Evolutionary conservation across 2,113 vertebrate species (phyloP), one percentile per base, ranked within the genome.

Genomic region (Rhabdomys dilectus): DNA sequence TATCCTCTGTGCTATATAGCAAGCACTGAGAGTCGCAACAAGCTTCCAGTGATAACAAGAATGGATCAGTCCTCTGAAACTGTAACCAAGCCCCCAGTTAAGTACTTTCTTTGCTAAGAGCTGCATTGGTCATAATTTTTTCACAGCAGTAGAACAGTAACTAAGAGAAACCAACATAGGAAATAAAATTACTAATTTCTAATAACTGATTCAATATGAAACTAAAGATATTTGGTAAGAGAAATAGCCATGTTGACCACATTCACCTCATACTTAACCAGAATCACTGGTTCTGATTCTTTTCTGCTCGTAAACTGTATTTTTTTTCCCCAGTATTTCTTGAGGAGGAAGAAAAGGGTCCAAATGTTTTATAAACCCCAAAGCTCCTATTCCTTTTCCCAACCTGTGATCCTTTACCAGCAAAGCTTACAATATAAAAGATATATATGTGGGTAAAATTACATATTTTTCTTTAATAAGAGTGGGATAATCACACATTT

Each of bases 391-490:
- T 89, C 88, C 21, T 45, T 88, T 88, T 58, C 24, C 77, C 60
- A 91, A 8, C 11, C 64, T 77, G 31, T 58, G 12, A 80, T 91
- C 58, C 90, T 94, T 92, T 82, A 77, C 58, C 60, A 70, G 8
- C 36, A 96, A 84, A 70, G 34, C 60, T 78, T 76, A 19, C 53
- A 26, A 70, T 96, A 2, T 87, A 91, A 92, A 95, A 82, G 36
- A 80, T 68, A 15, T 77, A 91, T 73, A 92, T 73, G 17, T 91
- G 22, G 26, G 87, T 94, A 60, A 88, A 72, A 76, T 70, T 77
- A 31, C 42, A 48, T 91, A 76, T 95, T 21, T 96, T 88, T 21
- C 88, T n/a, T 76, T 88, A 51, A 58, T 95, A 92, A 66, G 81
- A 88, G 31, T 87, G 64, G 5, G 62, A 13, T 36, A 45, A 5